A percentile compares a stretch with the other conserved stretches of the same genome.
Evolutionary conservation across 53 echinoderm and acorn worm species (phyloP).

Genomic region (Astropecten irregularis): DNA sequence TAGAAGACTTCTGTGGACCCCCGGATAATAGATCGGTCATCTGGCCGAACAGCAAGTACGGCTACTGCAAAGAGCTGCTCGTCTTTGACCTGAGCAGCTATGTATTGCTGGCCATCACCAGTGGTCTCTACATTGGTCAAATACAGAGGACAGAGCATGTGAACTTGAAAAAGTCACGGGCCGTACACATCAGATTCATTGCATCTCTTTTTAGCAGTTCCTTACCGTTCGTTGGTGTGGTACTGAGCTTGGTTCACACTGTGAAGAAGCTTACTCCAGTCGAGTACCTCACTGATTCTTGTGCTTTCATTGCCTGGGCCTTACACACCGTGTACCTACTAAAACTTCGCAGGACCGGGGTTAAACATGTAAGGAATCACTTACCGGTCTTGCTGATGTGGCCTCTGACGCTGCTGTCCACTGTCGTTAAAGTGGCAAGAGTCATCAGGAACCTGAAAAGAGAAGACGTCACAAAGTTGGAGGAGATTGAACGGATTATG

Average conservation of each 20-base stretch:
- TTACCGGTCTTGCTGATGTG: constrained; percentile 69
- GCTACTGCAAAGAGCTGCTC: constrained; percentile 85
- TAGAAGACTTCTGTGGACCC: too few species aligned
- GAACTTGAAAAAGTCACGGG: constrained; percentile 79
- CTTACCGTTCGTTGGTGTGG: constrained; percentile 37
- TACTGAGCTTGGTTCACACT: constrained; percentile 32
- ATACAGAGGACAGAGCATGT: constrained; percentile 62
- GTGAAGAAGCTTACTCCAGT: constrained; percentile 52
- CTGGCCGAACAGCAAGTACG: constrained; percentile 75
- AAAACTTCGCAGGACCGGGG: constrained; percentile 59
- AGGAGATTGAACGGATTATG: constrained; percentile 44
- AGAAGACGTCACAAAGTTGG: constrained; percentile 30
- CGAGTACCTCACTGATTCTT: constrained; percentile 65
- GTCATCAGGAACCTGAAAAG: constrained; percentile 56
- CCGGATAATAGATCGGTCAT: constrained; percentile 76
- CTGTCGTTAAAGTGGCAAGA: constrained; percentile 61
- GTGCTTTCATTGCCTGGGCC: constrained; percentile 74
- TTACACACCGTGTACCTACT: constrained; percentile 73
- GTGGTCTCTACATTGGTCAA: constrained; percentile 69
- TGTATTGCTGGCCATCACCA: constrained; percentile 70
- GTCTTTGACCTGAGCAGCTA: constrained; percentile 70
- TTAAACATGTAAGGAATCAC: constrained; percentile 69
- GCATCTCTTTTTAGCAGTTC: constrained; percentile 57
- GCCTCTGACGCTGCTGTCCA: constrained; percentile 65
- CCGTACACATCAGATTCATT: constrained; percentile 58